These are phyloP conservation scores for Nyctibius grandis DNA, from an alignment of 2,797 vertebrate genomes.

Conservation along the genomic window DNA sequence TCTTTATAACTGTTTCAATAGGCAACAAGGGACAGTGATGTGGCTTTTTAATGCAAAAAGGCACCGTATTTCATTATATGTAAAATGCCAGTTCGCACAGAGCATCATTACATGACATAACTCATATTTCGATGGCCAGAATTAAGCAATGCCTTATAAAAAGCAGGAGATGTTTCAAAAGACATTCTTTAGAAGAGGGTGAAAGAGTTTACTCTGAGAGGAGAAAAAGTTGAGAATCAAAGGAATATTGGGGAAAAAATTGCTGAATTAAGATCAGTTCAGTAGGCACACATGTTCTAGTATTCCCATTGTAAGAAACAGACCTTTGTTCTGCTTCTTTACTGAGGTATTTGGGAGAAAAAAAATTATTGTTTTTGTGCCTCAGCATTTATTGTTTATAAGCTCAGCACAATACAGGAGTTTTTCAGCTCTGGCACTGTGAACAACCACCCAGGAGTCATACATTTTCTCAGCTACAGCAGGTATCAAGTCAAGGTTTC, in stretches of 20 bases:
- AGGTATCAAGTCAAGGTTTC: not conserved
- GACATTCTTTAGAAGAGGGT: not conserved
- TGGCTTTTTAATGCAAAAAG: not conserved
- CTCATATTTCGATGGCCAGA: not conserved
- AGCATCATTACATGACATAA: not conserved
- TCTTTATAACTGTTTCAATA: not conserved
- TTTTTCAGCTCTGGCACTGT: not conserved
- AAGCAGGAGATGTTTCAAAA: not conserved
- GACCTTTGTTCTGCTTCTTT: rapidly evolving
- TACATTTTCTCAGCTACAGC: not conserved
- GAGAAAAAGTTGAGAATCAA: not conserved
- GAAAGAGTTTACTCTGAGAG: not conserved
- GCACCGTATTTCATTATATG: not conserved
- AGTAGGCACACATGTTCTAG: not conserved
- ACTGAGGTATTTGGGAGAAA: not conserved
- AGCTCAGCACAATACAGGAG: not conserved
- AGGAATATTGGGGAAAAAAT: not conserved
- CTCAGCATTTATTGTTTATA: not conserved
- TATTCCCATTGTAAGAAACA: not conserved
- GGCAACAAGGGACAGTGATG: not conserved
- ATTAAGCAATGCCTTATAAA: not conserved
- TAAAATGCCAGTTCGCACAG: not conserved
- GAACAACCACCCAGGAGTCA: not conserved
- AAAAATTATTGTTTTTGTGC: not conserved
- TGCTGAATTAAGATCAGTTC: not conserved